These are phyloP conservation scores for Gymnoscelis rufifasciata DNA, from an alignment of 2,888 invertebrate species.

Conservation along the genomic window DNA sequence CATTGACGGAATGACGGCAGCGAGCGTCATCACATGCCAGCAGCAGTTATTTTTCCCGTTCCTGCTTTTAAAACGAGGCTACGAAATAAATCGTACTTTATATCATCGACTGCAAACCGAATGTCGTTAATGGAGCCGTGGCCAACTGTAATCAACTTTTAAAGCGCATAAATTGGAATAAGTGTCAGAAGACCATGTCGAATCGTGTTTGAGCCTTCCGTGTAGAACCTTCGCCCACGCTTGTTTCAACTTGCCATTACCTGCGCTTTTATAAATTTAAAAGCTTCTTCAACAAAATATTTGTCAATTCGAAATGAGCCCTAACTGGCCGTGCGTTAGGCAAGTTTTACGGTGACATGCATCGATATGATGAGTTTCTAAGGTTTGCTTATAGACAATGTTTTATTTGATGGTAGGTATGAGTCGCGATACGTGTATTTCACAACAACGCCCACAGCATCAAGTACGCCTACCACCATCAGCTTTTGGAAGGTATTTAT, in stretches of 20 bases:
- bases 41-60: background rate
- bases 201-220: slow-evolving; percentile 46
- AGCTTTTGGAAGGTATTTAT: slow-evolving; percentile 41
- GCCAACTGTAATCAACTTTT: slow-evolving; percentile 4
- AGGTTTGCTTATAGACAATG: slow-evolving; percentile 40
- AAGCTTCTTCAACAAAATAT: slow-evolving; percentile 36
- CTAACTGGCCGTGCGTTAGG: slow-evolving; percentile 28
- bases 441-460: slow-evolving; percentile 53
- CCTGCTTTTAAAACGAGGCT: slow-evolving; percentile 21
- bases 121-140: background rate
- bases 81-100: slow-evolving; percentile 4
- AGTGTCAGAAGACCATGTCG: slow-evolving; percentile 42
- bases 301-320: slow-evolving; percentile 31
- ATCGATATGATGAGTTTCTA: slow-evolving; percentile 20
- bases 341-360: slow-evolving; percentile 16
- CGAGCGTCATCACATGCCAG: slow-evolving; percentile 8
- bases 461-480: slow-evolving; percentile 47
- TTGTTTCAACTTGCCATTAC: slow-evolving; percentile 45
- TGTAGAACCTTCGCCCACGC: slow-evolving; percentile 49
- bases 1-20: slow-evolving; percentile 37
- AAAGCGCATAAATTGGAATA: slow-evolving; percentile 34
- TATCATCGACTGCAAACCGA: slow-evolving; percentile 4
- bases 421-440: slow-evolving; percentile 52
- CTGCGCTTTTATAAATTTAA: slow-evolving; percentile 43
- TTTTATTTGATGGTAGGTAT: slow-evolving; percentile 32